These are phyloP conservation scores for Umimayanthus chanpuru DNA, from an alignment of 92 coral and sea anemone species.

Conservation along the genomic window DNA sequence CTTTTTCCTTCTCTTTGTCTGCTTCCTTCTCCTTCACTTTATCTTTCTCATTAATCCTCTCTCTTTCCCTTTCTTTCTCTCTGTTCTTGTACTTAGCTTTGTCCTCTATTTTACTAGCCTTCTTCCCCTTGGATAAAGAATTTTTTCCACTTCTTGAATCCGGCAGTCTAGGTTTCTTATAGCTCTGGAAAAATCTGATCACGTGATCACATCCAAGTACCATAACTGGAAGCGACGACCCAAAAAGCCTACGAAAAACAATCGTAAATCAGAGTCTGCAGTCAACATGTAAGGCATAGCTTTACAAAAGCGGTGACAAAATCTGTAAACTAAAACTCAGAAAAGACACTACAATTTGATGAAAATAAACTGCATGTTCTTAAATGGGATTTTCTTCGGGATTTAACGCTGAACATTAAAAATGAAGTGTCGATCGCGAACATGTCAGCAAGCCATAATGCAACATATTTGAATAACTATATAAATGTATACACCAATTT, in stretches of 20 bases:
- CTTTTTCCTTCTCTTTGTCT: constrained; percentile 14
- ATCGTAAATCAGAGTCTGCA: no score
- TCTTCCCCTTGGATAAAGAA: constrained; percentile 24
- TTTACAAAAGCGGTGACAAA: no score
- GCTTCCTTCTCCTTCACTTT: constrained; percentile 21
- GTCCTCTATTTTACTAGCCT: constrained; percentile 24
- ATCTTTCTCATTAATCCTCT: constrained; percentile 5
- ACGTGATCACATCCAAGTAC: constrained; percentile 89
- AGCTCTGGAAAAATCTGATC: constrained; percentile 68
- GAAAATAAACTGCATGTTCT: no score
- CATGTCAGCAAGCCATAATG: no score
- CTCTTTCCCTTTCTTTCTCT: constrained; percentile 27
- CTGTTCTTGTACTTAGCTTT: constrained; percentile 27
- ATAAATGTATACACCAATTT: no score
- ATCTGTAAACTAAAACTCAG: not conserved
- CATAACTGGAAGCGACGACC: constrained; percentile 74
- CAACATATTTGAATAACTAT: no score
- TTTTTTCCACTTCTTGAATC: constrained; percentile 37
- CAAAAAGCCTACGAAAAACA: constrained; percentile 53
- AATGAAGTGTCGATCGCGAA: no score
- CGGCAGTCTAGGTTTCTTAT: constrained; percentile 48
- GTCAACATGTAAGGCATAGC: no score
- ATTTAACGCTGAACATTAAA: no score
- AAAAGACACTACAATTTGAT: no score
- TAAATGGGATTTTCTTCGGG: no score